phyloP scores from a whole-genome alignment of 2,113 vertebrate species.

The Nanorana parkeri region DNA sequence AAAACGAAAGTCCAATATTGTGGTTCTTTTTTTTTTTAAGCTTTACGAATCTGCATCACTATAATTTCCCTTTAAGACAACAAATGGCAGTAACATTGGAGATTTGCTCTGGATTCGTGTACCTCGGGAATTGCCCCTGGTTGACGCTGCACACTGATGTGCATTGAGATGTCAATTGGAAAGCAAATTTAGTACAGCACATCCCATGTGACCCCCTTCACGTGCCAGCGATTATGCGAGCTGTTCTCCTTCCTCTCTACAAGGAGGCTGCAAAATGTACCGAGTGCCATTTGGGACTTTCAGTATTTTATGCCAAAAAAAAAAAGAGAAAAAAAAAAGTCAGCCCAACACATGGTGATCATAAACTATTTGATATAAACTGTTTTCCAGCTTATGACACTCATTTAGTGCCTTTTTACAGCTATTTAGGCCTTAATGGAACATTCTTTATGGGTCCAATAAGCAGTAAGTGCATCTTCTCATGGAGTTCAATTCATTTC shows the following conservation, averaged over 20 bases:
- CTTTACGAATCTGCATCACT: too few species aligned
- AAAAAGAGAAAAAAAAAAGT: background rate
- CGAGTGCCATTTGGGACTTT: background rate
- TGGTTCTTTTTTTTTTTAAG: too few species aligned
- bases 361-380: constrained; percentile 4
- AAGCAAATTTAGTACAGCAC: background rate
- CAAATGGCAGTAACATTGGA: too few species aligned
- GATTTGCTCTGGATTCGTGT: background rate
- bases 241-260: background rate
- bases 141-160: constrained; percentile 21
- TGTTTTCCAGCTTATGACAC: constrained; percentile 26
- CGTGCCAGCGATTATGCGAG: background rate
- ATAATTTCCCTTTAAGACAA: too few species aligned
- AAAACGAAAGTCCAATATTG: too few species aligned
- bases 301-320: background rate
- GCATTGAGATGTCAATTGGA: background rate
- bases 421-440: constrained; percentile 50
- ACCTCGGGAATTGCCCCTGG: constrained; percentile 1
- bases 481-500: constrained; percentile 6
- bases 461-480: constrained; percentile 29
- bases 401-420: constrained; percentile 40
- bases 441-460: constrained; percentile 26
- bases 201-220: constrained; percentile 6
- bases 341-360: background rate
- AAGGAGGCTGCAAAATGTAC: background rate